phyloP scores from a whole-genome alignment of 1,140 invertebrate genomes.

The Dreissena polymorpha region DNA sequence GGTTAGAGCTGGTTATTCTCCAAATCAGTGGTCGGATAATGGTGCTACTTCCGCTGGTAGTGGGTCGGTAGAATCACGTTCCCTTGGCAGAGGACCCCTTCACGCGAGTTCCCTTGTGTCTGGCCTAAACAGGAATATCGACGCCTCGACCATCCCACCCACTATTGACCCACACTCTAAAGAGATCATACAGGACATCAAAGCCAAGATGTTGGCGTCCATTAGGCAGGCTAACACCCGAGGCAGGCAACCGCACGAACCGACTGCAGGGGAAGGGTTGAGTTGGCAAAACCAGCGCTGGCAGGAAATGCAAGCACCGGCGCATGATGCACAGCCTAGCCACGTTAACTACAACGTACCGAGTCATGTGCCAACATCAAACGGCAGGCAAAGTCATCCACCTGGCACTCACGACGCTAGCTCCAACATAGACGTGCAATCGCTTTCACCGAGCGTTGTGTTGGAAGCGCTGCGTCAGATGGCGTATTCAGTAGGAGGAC shows the following conservation, averaged over 20 bases:
- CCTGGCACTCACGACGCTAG: background rate
- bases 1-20: too few species aligned
- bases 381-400: background rate
- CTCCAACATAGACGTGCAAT: too few species aligned
- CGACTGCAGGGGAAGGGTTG: background rate
- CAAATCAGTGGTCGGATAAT: too few species aligned
- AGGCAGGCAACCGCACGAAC: background rate
- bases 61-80: too few species aligned
- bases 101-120: too few species aligned
- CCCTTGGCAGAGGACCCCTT: too few species aligned
- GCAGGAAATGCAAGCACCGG: background rate
- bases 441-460: too few species aligned
- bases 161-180: constrained; percentile 5
- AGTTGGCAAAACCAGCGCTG: background rate
- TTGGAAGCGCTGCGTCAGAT: too few species aligned
- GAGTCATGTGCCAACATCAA: too few species aligned
- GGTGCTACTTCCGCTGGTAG: too few species aligned
- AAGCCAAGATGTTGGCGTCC: constrained; percentile 36
- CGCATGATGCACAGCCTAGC: background rate
- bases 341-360: background rate
- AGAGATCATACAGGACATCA: constrained; percentile 16
- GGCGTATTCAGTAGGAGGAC: too few species aligned
- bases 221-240: constrained; percentile 19
- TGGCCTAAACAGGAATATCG: too few species aligned
- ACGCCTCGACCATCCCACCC: background rate